Evolutionary conservation across 2,888 invertebrate species (phyloP), one percentile per base, ranked within the genome.

Genomic region (Agriopis marginaria): DNA sequence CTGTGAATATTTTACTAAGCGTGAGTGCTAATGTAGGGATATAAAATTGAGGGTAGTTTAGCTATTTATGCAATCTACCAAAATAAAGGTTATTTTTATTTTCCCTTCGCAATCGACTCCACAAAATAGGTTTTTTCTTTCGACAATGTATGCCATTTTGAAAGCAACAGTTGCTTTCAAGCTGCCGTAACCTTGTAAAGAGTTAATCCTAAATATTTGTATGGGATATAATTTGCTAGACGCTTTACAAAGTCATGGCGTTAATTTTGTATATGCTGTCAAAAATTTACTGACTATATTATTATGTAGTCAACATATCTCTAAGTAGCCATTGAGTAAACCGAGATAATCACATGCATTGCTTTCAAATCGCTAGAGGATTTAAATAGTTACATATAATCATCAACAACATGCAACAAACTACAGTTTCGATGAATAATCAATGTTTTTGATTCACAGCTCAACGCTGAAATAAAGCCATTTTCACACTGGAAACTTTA

Each of bases 401-500:
- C 17, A 50, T 10, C 42, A 42, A 42, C 7, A 10, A 42, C 42
- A 42, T 9, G 6, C 0, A 8, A 5, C 53, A n/a, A 54, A n/a
- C 54, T 40, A n/a, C 39, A 3, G 32, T n/a, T 58, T 39, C 54
- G 10, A 66, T 53, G 44, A 56, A 45, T 17, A 56, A 50, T 23
- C 54, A 23, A 63, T 63, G n/a, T 23, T 71, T 72, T 73, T 72
- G 67, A 71, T 71, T 73, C 74, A 59, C 58, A 56, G 74, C 66
- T 68, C 73, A 73, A 75, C 70, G 68, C 79, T 70, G 72, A 72
- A 79, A 77, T 77, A 76, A 77, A 73, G 69, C 70, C 71, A 70
- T 77, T 80, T 78, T 78, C 77, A 72, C 77, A 75, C 74, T 77
- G 76, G 76, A 79, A 86, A 86, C 75, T 84, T 82, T 79, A 81